These are phyloP conservation scores for Drosophila pseudotalamancana DNA, from an alignment of 2,888 invertebrate species.

Conservation along the genomic window DNA sequence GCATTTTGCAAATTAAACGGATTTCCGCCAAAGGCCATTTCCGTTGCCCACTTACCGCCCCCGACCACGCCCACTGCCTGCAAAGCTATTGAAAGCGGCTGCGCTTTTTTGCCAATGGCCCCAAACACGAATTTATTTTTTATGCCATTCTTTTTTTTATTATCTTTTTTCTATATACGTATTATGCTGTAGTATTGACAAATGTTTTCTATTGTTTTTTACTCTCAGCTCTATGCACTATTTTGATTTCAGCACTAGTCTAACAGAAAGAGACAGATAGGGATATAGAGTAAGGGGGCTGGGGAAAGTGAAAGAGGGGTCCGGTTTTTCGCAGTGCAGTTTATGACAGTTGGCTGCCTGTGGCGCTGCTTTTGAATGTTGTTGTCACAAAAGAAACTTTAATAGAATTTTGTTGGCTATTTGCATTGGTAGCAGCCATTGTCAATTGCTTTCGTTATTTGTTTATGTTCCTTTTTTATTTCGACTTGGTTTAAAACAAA, in stretches of 20 bases:
- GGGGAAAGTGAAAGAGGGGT: background rate
- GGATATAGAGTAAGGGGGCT: background rate
- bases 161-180: conserved; percentile 9
- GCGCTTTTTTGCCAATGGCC: conserved; percentile 47
- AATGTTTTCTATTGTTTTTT: conserved; percentile 61
- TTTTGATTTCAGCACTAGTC: conserved; percentile 33
- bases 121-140: conserved; percentile 32
- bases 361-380: conserved; percentile 51
- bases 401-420: conserved; percentile 57
- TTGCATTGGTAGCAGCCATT: conserved; percentile 45
- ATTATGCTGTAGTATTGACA: conserved; percentile 54
- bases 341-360: conserved; percentile 60
- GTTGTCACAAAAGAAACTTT: conserved; percentile 44
- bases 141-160: conserved; percentile 27
- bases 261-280: background rate
- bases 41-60: conserved; percentile 43
- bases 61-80: conserved; percentile 19
- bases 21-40: conserved; percentile 78
- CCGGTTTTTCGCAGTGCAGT: conserved; percentile 36
- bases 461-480: conserved; percentile 16
- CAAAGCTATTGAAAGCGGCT: conserved; percentile 59
- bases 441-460: conserved; percentile 45
- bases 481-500: background rate
- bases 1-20: conserved; percentile 79
- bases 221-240: conserved; percentile 28